phyloP scores from a whole-genome alignment of 2,113 vertebrate species.

The Aepyceros melampus region DNA sequence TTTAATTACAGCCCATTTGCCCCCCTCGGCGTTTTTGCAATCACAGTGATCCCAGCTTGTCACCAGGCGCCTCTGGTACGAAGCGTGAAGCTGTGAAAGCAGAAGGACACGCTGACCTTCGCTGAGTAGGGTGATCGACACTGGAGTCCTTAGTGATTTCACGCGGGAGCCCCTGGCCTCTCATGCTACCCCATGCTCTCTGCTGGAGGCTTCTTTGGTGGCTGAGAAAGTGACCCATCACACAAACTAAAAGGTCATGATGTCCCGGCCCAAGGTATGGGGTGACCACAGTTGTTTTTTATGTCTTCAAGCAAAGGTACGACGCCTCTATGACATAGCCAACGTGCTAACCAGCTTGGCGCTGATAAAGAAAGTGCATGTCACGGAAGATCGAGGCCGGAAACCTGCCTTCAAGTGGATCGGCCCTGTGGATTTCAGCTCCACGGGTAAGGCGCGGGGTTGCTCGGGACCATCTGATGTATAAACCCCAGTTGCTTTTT shows the following conservation, averaged over 20 bases:
- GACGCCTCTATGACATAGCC: constrained; percentile 94
- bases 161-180: background rate
- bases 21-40: background rate
- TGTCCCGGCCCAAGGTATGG: background rate
- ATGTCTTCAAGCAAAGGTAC: constrained; percentile 88
- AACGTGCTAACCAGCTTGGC: constrained; percentile 93
- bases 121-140: background rate
- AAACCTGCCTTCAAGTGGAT: constrained; percentile 96
- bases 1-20: background rate
- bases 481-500: background rate
- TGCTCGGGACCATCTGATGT: background rate
- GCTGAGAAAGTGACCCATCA: background rate
- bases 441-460: constrained; percentile 67
- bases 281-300: constrained; percentile 26
- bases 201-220: background rate
- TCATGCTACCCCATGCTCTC: background rate
- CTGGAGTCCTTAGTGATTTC: background rate
- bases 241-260: background rate
- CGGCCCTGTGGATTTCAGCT: constrained; percentile 87
- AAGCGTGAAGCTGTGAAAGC: background rate
- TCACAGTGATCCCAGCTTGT: background rate
- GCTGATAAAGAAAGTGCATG: constrained; percentile 93
- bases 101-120: constrained; percentile 38
- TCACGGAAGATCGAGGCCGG: constrained; percentile 89
- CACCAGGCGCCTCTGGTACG: background rate